Conservation (phyloP, 2,797 vertebrate genomes). For the Cynodonichthys magdalenae region DNA sequence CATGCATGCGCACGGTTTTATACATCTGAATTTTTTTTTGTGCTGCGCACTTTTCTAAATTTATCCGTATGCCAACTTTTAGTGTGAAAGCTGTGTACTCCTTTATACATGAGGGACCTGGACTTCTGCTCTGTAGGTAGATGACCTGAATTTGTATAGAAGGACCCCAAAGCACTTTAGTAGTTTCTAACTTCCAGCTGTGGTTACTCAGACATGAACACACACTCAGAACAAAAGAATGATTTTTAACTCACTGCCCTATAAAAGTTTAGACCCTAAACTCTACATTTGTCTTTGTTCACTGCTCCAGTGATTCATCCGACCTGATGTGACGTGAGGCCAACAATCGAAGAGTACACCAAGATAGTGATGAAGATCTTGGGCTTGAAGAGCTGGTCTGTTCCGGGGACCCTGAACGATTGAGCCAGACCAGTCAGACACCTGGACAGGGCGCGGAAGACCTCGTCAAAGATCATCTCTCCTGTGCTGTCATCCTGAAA, state of each 20-base stretch:
- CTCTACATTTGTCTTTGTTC: no score
- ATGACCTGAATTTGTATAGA: no score
- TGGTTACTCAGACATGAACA: neutral
- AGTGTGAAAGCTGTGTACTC: no score
- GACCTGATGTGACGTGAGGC: conserved; percentile 94
- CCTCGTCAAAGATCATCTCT: conserved; percentile 97
- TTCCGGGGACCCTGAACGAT: conserved; percentile 93
- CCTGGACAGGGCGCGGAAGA: conserved; percentile 92
- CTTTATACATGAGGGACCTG: no score
- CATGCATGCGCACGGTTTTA: no score
- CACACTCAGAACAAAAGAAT: neutral
- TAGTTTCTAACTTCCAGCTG: no score
- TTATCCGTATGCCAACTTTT: no score
- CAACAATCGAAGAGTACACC: conserved; percentile 96
- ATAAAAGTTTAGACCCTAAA: no score
- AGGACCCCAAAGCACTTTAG: no score
- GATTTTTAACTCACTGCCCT: neutral
- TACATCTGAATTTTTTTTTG: no score
- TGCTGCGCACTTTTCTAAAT: no score
- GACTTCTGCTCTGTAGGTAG: no score
- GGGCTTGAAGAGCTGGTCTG: conserved; percentile 88
- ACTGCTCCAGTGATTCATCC: neutral
- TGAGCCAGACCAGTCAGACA: conserved; percentile 89
- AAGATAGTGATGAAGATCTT: conserved; percentile 97
- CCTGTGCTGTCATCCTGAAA: conserved; percentile 94